Evolutionary conservation across 2,888 invertebrate species (phyloP).

Genomic region (Hyppa rectilinea): DNA sequence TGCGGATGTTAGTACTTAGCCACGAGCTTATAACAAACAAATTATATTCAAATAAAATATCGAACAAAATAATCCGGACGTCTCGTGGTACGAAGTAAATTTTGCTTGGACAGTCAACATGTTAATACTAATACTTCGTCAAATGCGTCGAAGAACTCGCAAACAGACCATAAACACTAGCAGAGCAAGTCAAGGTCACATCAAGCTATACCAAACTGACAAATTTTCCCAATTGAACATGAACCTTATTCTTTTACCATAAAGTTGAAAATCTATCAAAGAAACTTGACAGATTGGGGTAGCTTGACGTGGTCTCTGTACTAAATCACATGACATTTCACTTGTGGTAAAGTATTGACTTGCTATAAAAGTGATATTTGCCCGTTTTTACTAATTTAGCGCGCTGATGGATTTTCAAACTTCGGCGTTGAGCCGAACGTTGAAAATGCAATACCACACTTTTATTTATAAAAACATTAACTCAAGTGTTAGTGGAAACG

Average conservation of each 20-base stretch:
- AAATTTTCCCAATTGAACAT: too few relatives aligned
- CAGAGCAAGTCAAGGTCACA: not conserved
- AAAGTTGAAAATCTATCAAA: too few relatives aligned
- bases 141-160: constrained; percentile 12
- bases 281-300: too few relatives aligned
- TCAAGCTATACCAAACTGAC: too few relatives aligned
- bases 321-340: not conserved
- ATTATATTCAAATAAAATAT: too few relatives aligned
- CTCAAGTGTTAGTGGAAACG: not conserved
- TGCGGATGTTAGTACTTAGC: too few relatives aligned
- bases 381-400: not conserved
- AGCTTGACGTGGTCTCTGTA: too few relatives aligned
- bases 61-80: too few relatives aligned
- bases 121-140: constrained; percentile 31
- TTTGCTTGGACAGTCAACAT: too few relatives aligned
- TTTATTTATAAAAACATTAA: not conserved
- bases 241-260: too few relatives aligned
- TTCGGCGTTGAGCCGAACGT: not conserved
- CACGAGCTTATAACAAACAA: too few relatives aligned
- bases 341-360: not conserved
- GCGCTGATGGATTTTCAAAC: not conserved
- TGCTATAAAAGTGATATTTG: not conserved
- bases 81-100: too few relatives aligned
- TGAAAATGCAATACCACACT: not conserved
- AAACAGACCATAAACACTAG: not conserved